phyloP scores from a whole-genome alignment of 2,888 invertebrate species.

The Alviniconcha strummeri region DNA sequence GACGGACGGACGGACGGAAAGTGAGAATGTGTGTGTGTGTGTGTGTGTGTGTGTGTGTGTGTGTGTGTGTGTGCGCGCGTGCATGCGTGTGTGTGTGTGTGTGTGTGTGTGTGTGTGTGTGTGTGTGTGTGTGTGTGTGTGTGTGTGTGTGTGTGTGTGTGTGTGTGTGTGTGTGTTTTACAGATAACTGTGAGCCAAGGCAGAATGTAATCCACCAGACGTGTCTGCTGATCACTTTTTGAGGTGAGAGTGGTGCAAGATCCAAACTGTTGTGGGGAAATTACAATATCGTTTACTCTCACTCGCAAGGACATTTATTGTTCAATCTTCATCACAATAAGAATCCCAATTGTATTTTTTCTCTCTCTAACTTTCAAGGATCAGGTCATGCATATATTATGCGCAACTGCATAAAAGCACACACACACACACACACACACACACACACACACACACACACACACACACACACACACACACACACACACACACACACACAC shows the following conservation, averaged over 20 bases:
- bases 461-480: slow-evolving; percentile 1
- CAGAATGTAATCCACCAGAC: too few species aligned
- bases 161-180: neutral
- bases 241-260: too few species aligned
- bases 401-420: neutral
- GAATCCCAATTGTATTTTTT: neutral
- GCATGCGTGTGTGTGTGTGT: neutral
- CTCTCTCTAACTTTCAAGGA: neutral
- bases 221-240: too few species aligned
- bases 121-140: slow-evolving; percentile 20
- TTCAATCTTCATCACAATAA: neutral
- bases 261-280: too few species aligned
- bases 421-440: slow-evolving; percentile 1
- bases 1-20: neutral
- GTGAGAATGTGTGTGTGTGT: neutral
- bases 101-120: slow-evolving; percentile 14
- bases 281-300: neutral
- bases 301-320: neutral
- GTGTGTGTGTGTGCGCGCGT: slow-evolving; percentile 6
- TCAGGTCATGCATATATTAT: neutral
- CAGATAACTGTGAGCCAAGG: too few species aligned
- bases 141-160: slow-evolving; percentile 14
- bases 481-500: slow-evolving; percentile 1
- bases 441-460: neutral
- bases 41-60: slow-evolving; percentile 22